Conservation (phyloP, 2,797 vertebrate species). For the Emydoidea blandingii region DNA sequence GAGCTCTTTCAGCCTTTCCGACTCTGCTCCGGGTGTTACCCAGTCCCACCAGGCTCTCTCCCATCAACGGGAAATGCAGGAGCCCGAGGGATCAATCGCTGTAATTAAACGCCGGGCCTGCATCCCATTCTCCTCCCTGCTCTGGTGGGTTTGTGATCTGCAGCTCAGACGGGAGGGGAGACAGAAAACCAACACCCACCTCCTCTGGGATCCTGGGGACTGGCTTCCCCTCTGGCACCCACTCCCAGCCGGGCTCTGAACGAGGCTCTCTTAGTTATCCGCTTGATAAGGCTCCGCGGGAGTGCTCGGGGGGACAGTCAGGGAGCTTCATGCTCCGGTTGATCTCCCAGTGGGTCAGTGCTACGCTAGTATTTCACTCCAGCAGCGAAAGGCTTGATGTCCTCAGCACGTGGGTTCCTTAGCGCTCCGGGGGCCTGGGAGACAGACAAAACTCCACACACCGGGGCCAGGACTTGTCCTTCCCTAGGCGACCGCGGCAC, state of each 20-base stretch:
- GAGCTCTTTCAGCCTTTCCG: not conserved
- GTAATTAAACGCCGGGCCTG: not conserved
- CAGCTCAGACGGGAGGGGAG: not conserved
- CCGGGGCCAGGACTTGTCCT: not conserved
- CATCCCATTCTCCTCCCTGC: not conserved
- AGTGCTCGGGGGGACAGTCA: not conserved
- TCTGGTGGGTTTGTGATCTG: not conserved
- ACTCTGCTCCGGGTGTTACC: not conserved
- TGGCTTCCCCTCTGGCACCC: not conserved
- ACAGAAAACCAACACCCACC: not conserved
- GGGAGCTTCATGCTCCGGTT: not conserved
- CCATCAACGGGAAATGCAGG: not conserved
- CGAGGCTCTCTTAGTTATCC: too few relatives aligned
- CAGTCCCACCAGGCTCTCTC: not conserved
- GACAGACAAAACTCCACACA: too few relatives aligned
- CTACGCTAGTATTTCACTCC: not conserved
- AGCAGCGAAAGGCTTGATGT: not conserved
- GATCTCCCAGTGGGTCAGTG: not conserved
- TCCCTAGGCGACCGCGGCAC: not conserved
- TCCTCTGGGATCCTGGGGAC: not conserved
- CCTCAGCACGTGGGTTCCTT: not conserved
- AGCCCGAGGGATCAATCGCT: not conserved
- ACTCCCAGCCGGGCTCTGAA: too few relatives aligned
- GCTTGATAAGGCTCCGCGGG: not conserved
- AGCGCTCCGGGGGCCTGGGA: not conserved